Percentiles rank a stretch among this genome's conserved stretches.
These are phyloP conservation scores for Drosophila sp. DNA, from an alignment of 1,140 invertebrate species.

Conservation along the genomic window DNA sequence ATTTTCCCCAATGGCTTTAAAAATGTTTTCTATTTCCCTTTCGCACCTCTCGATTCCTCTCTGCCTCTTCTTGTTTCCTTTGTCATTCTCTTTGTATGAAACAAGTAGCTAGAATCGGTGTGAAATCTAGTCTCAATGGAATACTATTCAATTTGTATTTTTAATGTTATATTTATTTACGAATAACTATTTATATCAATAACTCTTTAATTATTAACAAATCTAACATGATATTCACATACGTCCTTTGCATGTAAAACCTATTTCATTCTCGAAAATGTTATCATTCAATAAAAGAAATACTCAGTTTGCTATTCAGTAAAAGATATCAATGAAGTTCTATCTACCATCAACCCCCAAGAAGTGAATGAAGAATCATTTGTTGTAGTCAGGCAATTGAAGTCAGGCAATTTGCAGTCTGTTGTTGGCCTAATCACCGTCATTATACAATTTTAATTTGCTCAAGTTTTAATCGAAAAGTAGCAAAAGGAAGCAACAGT, in stretches of 20 bases:
- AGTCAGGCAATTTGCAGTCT: constrained; percentile 42
- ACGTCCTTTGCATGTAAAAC: too few relatives aligned
- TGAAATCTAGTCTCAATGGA: too few relatives aligned
- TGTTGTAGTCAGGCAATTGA: constrained; percentile 20
- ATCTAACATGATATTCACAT: too few relatives aligned
- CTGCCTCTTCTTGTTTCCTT: neutral
- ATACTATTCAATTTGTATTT: too few relatives aligned
- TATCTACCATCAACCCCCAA: neutral
- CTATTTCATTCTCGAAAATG: too few relatives aligned
- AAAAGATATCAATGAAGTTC: neutral
- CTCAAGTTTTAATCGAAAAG: constrained; percentile 76
- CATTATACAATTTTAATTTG: constrained; percentile 80
- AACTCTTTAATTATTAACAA: too few relatives aligned
- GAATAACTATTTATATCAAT: too few relatives aligned
- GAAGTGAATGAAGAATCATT: neutral
- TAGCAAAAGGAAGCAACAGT: constrained; percentile 31
- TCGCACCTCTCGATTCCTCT: neutral
- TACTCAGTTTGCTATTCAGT: neutral
- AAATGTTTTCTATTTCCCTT: neutral
- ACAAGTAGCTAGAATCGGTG: neutral
- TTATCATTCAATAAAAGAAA: neutral
- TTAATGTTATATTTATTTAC: too few relatives aligned
- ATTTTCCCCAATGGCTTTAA: constrained; percentile 14
- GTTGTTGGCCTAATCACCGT: constrained; percentile 67
- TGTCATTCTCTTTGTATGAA: neutral